Conservation (phyloP, 2,797 vertebrate species). For the Cottoperca gobio region DNA sequence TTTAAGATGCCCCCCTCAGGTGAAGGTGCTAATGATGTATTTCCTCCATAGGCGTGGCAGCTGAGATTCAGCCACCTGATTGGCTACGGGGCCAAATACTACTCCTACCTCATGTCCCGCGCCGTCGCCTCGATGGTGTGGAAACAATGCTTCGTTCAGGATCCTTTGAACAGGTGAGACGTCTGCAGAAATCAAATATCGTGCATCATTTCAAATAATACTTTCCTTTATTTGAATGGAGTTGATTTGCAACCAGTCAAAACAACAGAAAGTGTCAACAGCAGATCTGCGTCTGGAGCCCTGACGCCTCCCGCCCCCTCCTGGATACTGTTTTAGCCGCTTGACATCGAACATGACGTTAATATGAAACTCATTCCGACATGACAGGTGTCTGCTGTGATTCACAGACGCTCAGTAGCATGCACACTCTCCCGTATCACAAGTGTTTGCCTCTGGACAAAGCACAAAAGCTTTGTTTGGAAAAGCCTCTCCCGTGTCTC, state of each 20-base stretch:
- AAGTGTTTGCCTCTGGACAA: conserved; percentile 35
- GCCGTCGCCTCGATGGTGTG: conserved; percentile 98
- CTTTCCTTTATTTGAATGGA: not conserved
- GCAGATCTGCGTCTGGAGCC: conserved; percentile 4
- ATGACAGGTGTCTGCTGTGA: conserved; percentile 52
- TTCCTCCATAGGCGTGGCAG: conserved; percentile 92
- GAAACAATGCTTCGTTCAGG: conserved; percentile 94
- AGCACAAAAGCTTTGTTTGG: conserved; percentile 50
- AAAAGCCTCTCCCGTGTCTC: conserved; percentile 13
- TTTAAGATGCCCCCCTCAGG: not conserved
- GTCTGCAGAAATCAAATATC: no score
- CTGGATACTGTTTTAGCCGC: conserved; percentile 30
- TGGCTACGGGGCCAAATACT: conserved; percentile 97
- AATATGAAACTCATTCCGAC: conserved; percentile 45
- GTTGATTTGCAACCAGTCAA: not conserved
- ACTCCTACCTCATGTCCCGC: conserved; percentile 98
- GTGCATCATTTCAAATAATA: not conserved
- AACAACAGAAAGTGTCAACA: not conserved
- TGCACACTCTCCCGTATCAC: conserved; percentile 37
- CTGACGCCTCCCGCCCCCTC: conserved; percentile 40
- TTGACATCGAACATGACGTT: conserved; percentile 54
- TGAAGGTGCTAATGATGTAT: conserved; percentile 19
- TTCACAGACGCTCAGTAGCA: conserved; percentile 39
- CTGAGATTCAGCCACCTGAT: conserved; percentile 97
- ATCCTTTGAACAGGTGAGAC: conserved; percentile 94